Percentiles rank a stretch among this genome's conserved stretches.
These are phyloP conservation scores for Stenopsyche tienmushanensis DNA, from an alignment of 1,140 invertebrate genomes.

Conservation along the genomic window DNA sequence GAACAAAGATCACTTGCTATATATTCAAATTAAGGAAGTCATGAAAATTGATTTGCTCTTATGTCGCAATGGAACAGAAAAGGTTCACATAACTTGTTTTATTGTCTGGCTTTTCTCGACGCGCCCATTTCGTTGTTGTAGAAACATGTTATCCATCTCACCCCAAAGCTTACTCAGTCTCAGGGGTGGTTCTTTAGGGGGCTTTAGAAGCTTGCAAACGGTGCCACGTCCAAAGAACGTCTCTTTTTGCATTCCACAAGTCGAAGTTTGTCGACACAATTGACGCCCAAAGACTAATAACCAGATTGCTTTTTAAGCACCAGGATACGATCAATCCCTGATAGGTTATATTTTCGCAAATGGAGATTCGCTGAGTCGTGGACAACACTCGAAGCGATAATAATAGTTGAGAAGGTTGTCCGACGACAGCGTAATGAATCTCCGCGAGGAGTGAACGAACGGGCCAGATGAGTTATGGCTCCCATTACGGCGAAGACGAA, in stretches of 20 bases:
- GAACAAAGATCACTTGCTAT: neutral
- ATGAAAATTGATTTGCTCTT: constrained; percentile 15
- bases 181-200: too few relatives aligned
- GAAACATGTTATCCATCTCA: too few relatives aligned
- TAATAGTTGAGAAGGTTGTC: neutral
- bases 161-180: too few relatives aligned
- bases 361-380: too few relatives aligned
- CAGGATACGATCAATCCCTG: too few relatives aligned
- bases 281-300: neutral
- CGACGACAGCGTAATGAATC: constrained; percentile 8
- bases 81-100: constrained; percentile 8
- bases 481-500: constrained; percentile 24
- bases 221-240: too few relatives aligned
- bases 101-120: constrained; percentile 1
- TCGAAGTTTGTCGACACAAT: neutral
- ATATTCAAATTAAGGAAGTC: too few relatives aligned
- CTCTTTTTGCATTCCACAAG: too few relatives aligned
- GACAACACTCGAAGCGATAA: constrained; percentile 14
- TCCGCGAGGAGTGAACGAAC: neutral
- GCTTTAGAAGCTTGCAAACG: too few relatives aligned
- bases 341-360: too few relatives aligned
- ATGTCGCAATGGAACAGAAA: neutral
- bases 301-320: too few relatives aligned
- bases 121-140: too few relatives aligned
- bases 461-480: constrained; percentile 17